Base-by-base conservation (phyloP, 2,113 vertebrate species). In the Pygathrix nemaeus region DNA sequence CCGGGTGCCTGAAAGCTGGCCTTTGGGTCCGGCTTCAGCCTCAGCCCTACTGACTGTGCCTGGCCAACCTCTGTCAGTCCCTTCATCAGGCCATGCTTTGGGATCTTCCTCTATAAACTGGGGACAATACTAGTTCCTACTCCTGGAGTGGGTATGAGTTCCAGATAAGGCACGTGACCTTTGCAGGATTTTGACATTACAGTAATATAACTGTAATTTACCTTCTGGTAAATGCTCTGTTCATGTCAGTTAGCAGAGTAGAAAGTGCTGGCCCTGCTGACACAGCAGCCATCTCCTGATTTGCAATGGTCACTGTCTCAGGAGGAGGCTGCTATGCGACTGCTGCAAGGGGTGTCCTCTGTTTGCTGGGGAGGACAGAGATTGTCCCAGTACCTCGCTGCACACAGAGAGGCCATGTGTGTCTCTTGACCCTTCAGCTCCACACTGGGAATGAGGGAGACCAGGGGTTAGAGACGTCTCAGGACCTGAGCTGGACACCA, bases 401-500 rank as follows among this genome's bases (percentile, higher is more conserved):
- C 38, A 17, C 17, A 4, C 4, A 4, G 81, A 57, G 9, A 57
- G 35, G n/a, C 30, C 23, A 4, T 7, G 38, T 4, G 0, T 4
- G 4, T 43, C 20, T 27, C 48, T 55, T 0, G 30, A 73, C 14
- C 20, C 59, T 87, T 21, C 20, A 9, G 83, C 20, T 20, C 38
- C 35, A 10, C 7, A 5, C 73, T 61, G 72, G n/a, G 20, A 45
- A 38, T 1, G 2, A 30, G 16, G 32, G 40, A 59, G 13, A 14
- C 14, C 21, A 12, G n/a, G 9, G 23, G 48, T 48, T 38, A 14
- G 90, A 45, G 45, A 4, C 5, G 1, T 30, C 57, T 38, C 12
- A 0, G 6, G 64, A 9, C 18, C 75, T 27, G 73, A n/a, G 45
- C 11, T 0, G 1, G 40, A 52, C 0, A 38, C 16, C 5, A 6